These are phyloP conservation scores for Pangasius larnaudii DNA, from an alignment of 2,797 vertebrate species.

Conservation along the genomic window DNA sequence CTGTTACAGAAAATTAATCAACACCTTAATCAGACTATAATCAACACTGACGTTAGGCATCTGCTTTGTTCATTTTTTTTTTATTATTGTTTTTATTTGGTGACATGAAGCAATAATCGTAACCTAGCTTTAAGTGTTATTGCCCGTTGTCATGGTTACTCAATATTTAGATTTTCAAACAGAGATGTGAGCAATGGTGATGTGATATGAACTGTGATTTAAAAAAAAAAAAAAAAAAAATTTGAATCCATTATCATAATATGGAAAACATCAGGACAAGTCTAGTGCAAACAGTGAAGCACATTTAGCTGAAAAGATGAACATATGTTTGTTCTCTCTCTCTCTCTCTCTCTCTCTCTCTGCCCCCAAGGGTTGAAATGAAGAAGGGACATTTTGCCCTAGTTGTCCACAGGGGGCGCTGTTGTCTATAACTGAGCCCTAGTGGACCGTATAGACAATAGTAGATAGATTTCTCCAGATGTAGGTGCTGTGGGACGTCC, in stretches of 20 bases:
- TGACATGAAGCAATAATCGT: too few species aligned
- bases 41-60: neutral
- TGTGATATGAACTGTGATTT: neutral
- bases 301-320: neutral
- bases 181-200: neutral
- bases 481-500: neutral
- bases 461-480: neutral
- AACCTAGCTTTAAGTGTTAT: neutral
- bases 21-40: neutral
- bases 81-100: neutral
- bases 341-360: too few species aligned
- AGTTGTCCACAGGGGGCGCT: slow-evolving; percentile 15
- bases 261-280: neutral
- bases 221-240: neutral
- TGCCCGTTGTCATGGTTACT: neutral
- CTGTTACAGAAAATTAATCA: neutral
- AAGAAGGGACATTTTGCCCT: neutral
- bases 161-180: neutral
- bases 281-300: neutral
- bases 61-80: neutral
- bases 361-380: neutral
- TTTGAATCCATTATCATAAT: neutral
- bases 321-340: neutral
- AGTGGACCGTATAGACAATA: too few species aligned
- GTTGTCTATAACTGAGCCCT: neutral